Conservation (phyloP, 2,113 vertebrate genomes). For the Isurus oxyrinchus region DNA sequence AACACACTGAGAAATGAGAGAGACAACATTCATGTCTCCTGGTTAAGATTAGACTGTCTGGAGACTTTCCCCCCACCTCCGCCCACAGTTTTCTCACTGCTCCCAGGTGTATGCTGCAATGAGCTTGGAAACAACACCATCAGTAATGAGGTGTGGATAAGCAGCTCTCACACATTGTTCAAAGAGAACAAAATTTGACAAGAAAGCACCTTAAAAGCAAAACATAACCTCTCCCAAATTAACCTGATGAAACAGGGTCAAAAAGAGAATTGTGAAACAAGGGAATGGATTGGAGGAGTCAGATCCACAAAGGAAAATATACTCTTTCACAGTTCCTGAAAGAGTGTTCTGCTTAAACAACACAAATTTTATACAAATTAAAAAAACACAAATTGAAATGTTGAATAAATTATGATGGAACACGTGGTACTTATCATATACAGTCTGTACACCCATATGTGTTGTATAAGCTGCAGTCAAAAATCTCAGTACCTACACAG, state of each 20-base stretch:
- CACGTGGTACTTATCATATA: conserved; percentile 3
- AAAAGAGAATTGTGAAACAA: background rate
- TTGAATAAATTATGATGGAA: conserved; percentile 36
- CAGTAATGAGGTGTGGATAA: background rate
- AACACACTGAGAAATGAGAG: conserved; percentile 5
- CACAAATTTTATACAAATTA: conserved; percentile 25
- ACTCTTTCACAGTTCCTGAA: conserved; percentile 23
- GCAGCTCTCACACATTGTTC: background rate
- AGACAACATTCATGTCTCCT: background rate
- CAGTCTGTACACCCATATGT: conserved; percentile 33
- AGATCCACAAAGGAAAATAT: background rate
- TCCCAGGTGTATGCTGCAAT: background rate
- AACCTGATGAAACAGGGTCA: background rate
- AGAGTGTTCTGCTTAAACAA: conserved; percentile 18
- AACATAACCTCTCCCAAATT: background rate
- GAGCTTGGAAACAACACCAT: background rate
- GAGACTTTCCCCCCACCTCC: background rate
- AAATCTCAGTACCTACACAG: conserved; percentile 22
- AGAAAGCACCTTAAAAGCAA: conserved; percentile 7
- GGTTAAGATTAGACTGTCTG: background rate
- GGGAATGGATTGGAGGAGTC: conserved; percentile 12
- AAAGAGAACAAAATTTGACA: conserved; percentile 14
- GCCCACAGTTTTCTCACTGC: background rate
- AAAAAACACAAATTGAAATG: conserved; percentile 28
- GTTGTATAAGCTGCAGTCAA: conserved; percentile 24